These are phyloP conservation scores for Gorsachius goisagi DNA, from an alignment of 2,113 vertebrate species.

Conservation along the genomic window DNA sequence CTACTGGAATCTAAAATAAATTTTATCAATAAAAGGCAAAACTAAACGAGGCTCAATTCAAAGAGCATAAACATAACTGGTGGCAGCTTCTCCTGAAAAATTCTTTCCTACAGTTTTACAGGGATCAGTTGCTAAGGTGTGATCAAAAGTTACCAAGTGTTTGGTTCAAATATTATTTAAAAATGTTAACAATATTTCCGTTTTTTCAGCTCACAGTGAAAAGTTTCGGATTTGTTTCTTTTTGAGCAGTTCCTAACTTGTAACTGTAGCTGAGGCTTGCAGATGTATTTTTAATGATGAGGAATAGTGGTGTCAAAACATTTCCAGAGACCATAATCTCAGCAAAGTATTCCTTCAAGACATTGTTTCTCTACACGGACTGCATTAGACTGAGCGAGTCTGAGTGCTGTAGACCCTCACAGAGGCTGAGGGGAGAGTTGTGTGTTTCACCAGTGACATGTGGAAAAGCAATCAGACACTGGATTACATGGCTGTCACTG, in stretches of 20 bases:
- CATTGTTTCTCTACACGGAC: conserved; percentile 45
- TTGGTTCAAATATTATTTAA: background rate
- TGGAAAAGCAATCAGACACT: conserved; percentile 76
- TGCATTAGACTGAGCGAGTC: background rate
- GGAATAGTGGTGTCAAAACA: background rate
- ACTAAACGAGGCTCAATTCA: background rate
- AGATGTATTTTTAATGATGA: conserved; percentile 1
- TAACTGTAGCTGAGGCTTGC: background rate
- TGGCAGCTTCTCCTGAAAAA: background rate
- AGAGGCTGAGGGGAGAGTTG: conserved; percentile 34
- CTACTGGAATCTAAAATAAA: background rate
- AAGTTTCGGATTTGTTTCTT: background rate
- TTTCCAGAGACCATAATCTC: background rate
- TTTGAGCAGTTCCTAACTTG: background rate
- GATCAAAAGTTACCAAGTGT: background rate
- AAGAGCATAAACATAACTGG: background rate
- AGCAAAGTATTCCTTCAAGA: conserved; percentile 6
- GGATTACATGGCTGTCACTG: conserved; percentile 74
- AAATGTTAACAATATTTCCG: background rate
- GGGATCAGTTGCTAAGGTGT: background rate
- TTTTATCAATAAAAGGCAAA: background rate
- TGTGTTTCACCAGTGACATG: conserved; percentile 64
- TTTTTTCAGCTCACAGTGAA: background rate
- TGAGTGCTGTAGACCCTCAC: conserved; percentile 40
- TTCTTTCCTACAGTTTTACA: background rate